Conservation (phyloP, 1,140 invertebrate species). For the Cydia pomonella region DNA sequence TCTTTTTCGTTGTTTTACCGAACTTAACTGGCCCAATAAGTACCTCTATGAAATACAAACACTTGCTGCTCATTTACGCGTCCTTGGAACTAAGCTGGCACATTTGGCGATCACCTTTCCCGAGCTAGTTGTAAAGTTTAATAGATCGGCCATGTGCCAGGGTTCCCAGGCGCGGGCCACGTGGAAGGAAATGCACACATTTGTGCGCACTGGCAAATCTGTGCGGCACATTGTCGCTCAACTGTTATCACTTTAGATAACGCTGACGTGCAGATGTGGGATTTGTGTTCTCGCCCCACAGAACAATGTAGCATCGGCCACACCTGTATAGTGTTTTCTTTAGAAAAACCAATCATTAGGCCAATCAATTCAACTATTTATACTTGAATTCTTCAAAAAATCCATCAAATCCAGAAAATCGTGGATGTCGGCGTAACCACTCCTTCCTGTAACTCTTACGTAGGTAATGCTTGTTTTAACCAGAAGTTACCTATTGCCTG, state of each 20-base stretch:
- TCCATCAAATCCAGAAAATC: too few relatives aligned
- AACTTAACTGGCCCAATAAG: too few relatives aligned
- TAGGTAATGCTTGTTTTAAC: too few relatives aligned
- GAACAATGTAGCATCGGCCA: background rate
- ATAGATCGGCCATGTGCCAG: slow-evolving; percentile 61
- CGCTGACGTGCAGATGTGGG: slow-evolving; percentile 14
- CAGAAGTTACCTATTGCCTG: too few relatives aligned
- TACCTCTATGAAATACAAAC: background rate
- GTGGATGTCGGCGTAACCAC: too few relatives aligned
- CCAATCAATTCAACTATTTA: too few relatives aligned
- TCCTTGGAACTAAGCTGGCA: slow-evolving; percentile 57
- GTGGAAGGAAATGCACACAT: slow-evolving; percentile 54
- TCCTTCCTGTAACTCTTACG: too few relatives aligned
- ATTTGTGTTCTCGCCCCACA: background rate
- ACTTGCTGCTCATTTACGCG: slow-evolving; percentile 28
- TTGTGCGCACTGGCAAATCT: slow-evolving; percentile 63
- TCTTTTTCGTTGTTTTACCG: too few relatives aligned
- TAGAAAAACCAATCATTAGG: background rate
- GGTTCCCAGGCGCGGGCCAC: slow-evolving; percentile 59
- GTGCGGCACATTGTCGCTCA: slow-evolving; percentile 60
- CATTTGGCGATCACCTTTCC: slow-evolving; percentile 75
- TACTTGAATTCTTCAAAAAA: background rate
- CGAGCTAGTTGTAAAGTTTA: slow-evolving; percentile 68
- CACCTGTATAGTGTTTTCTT: background rate
- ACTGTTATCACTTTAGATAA: slow-evolving; percentile 25